phyloP scores from a whole-genome alignment of 2,113 vertebrate species.

The Poecilia latipinna region DNA sequence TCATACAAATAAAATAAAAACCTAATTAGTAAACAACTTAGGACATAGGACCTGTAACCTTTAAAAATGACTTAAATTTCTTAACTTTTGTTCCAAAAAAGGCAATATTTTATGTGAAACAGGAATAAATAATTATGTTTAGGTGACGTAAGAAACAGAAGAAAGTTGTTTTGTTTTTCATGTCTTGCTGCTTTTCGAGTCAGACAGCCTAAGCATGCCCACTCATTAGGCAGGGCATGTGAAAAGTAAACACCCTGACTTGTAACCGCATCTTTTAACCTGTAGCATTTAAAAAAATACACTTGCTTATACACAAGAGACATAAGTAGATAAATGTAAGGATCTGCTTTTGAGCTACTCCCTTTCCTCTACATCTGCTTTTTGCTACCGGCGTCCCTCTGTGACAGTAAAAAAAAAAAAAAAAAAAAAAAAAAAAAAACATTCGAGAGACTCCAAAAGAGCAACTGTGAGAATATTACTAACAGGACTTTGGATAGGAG shows the following conservation, averaged over 20 bases:
- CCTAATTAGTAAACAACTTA: not conserved
- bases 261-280: conserved; percentile 43
- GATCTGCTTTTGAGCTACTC: conserved; percentile 7
- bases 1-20: not conserved
- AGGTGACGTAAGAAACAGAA: not conserved
- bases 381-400: conserved; percentile 14
- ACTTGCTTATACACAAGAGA: conserved; percentile 7
- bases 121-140: not conserved
- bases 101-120: not conserved
- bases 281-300: conserved; percentile 29
- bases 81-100: too few relatives aligned
- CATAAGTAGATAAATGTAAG: conserved; percentile 38
- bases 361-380: conserved; percentile 34
- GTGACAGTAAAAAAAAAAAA: not conserved
- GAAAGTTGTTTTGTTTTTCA: not conserved
- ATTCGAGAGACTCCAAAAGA: conserved; percentile 30
- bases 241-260: conserved; percentile 71
- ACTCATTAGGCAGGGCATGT: conserved; percentile 41
- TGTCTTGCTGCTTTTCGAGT: not conserved
- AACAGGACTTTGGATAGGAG: too few relatives aligned
- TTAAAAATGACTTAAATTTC: too few relatives aligned
- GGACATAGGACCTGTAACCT: too few relatives aligned
- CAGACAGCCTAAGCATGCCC: conserved; percentile 23
- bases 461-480: not conserved
- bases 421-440: conserved; percentile 8